These are phyloP conservation scores for Drosophila falleni DNA, from an alignment of 2,888 invertebrate genomes.

Conservation along the genomic window DNA sequence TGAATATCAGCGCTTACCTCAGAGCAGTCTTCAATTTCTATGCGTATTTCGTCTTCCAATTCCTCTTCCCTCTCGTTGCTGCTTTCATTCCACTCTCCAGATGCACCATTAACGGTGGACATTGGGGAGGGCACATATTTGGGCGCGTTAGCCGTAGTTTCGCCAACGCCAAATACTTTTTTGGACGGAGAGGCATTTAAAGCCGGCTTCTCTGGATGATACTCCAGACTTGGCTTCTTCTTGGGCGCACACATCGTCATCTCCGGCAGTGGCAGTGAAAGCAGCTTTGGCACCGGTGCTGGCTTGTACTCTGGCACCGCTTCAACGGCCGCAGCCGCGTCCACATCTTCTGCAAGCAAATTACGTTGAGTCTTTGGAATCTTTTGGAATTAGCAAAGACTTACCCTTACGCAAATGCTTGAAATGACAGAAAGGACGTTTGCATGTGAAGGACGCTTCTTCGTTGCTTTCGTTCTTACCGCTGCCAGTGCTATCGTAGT, in stretches of 20 bases:
- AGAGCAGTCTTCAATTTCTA: conserved; percentile 16
- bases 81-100: conserved; percentile 26
- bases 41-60: conserved; percentile 28
- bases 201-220: conserved; percentile 84
- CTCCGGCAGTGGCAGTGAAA: conserved; percentile 75
- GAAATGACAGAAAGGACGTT: conserved; percentile 96
- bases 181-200: conserved; percentile 80
- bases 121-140: conserved; percentile 81
- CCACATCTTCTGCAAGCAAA: conserved; percentile 65
- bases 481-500: conserved; percentile 88
- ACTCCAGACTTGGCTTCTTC: conserved; percentile 83
- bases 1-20: conserved; percentile 1
- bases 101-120: conserved; percentile 30
- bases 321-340: conserved; percentile 50
- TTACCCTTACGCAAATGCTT: conserved; percentile 92
- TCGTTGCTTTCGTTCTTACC: conserved; percentile 83
- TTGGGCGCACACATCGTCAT: conserved; percentile 54
- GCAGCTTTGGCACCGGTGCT: conserved; percentile 83
- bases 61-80: conserved; percentile 25
- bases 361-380: conserved; percentile 1
- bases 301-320: conserved; percentile 81
- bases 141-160: conserved; percentile 59
- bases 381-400: conserved; percentile 8
- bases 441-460: conserved; percentile 91
- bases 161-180: conserved; percentile 36